Conservation (phyloP, 1,140 invertebrate genomes). For the Zaprionus nigranus region DNA sequence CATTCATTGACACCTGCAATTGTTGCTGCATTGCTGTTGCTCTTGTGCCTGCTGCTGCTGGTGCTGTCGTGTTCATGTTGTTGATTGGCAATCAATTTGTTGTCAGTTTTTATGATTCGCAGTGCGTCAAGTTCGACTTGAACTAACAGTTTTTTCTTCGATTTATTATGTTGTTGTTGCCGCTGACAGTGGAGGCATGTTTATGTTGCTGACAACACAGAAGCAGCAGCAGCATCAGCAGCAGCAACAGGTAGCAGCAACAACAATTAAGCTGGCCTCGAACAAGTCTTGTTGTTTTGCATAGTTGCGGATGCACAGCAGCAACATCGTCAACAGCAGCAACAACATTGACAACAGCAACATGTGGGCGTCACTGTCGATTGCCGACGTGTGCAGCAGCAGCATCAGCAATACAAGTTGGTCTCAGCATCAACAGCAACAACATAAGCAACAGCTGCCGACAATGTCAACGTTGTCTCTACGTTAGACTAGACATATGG, state of each 20-base stretch:
- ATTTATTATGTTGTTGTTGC: conserved; percentile 68
- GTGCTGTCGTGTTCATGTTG: conserved; percentile 80
- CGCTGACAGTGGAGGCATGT: conserved; percentile 34
- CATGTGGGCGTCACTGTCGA: conserved; percentile 59
- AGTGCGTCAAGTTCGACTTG: conserved; percentile 72
- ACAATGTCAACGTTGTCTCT: conserved; percentile 45
- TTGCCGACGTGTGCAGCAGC: conserved; percentile 47
- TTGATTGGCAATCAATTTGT: conserved; percentile 83
- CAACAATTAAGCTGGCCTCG: conserved; percentile 18
- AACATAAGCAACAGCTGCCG: conserved; percentile 31
- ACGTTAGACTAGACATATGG: conserved; percentile 64
- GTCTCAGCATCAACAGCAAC: not conserved
- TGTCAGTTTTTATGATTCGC: conserved; percentile 82
- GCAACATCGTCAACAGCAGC: conserved; percentile 18
- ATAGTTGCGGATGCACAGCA: conserved; percentile 25
- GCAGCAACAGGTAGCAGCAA: conserved; percentile 16
- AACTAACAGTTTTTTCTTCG: conserved; percentile 71
- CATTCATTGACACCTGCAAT: conserved; percentile 82
- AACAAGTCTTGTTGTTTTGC: conserved; percentile 6
- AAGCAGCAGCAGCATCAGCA: not conserved
- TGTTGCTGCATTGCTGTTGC: conserved; percentile 48
- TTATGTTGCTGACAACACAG: conserved; percentile 48
- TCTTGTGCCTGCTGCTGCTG: conserved; percentile 24
- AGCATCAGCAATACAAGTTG: conserved; percentile 13
- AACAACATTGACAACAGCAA: conserved; percentile 36